Percentiles rank a stretch among this genome's conserved stretches.
Conservation (phyloP, 1,140 invertebrate species). For the Paralvinella palmiformis region DNA sequence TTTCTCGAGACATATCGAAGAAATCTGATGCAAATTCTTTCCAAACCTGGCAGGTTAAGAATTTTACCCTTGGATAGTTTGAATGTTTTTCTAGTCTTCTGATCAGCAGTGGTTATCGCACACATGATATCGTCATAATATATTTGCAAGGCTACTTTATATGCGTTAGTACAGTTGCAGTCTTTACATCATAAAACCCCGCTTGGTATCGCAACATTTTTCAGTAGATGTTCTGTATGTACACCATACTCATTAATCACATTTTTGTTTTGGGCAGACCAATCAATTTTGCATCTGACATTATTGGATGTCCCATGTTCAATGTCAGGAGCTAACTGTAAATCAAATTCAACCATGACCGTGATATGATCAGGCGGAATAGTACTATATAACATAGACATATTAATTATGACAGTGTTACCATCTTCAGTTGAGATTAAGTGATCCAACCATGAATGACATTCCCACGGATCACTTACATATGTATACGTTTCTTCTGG, state of each 20-base stretch:
- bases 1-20: constrained; percentile 2
- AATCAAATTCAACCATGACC: too few relatives aligned
- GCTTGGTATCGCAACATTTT: neutral
- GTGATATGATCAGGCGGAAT: neutral
- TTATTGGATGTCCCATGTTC: neutral
- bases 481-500: constrained; percentile 5
- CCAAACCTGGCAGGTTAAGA: neutral
- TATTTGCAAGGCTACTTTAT: neutral
- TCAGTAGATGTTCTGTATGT: neutral
- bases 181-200: constrained; percentile 5
- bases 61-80: neutral
- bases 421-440: constrained; percentile 2
- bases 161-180: neutral
- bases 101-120: neutral
- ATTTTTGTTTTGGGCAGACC: neutral
- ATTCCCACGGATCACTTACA: neutral
- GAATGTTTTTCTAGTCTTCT: neutral
- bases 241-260: neutral
- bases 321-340: neutral
- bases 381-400: neutral
- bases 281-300: neutral
- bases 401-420: constrained; percentile 1
- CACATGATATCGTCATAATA: constrained; percentile 1
- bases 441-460: constrained; percentile 5
- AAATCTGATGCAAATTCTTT: constrained; percentile 4